Evolutionary conservation across 2,888 invertebrate genomes (phyloP), one percentile per base, ranked within the genome.

Genomic region (Griposia aprilina): DNA sequence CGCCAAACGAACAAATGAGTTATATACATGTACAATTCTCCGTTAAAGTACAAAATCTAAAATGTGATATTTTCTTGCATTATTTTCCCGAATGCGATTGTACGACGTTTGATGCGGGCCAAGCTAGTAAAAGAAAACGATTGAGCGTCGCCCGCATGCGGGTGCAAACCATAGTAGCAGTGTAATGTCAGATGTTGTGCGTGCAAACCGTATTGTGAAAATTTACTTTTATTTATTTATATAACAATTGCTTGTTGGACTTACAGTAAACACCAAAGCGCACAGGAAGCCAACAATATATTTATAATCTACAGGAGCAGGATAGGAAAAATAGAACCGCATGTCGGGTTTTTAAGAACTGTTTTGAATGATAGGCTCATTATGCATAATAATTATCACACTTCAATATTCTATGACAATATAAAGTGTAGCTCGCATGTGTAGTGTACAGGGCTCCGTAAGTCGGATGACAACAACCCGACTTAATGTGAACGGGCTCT

Each of bases 11-110:
- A 85, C 50, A 71, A 78, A 86, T 79, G 67, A 74, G 60, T 79
- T 83, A 77, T 75, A 88, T 74, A 82, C 76, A 81, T 74, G 70
- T 67, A 62, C 45, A 55, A 68, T 72, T 48, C 71, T 71, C 26
- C 13, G 6, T 23, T 26, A 62, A 71, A 36, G 11, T 23, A 26
- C 26, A 26, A 17, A 41, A 60, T 26, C 36, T n/a, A 48, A 15
- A 26, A 30, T 48, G 36, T 20, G 36, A 36, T 48, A 48, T n/a
- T 55, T 55, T 17, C 23, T 23, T 30, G 23, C 7, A 73, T 45
- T 45, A 45, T 41, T 45, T 45, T 45, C 8, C 8, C n/a, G 2
- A 30, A 1, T 13, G 4, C 10, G n/a, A n/a, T 57, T n/a, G n/a
- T 13, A 50, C 7, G 26, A 6, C 26, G 59, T 26, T 59, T 26